Conservation (phyloP, 2,797 vertebrate species). For the Octomys mimax region DNA sequence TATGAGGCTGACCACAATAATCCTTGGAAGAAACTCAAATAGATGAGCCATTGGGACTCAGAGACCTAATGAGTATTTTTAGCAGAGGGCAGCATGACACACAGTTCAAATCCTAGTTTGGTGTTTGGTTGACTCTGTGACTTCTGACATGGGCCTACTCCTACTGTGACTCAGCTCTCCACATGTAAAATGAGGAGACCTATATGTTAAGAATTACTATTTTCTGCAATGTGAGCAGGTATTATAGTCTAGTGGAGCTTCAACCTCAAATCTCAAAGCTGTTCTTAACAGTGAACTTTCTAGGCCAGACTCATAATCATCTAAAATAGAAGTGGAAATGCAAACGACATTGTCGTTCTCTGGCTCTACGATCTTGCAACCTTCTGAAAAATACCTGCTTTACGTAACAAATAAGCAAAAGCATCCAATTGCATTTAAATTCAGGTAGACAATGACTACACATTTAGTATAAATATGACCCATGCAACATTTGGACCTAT, state of each 20-base stretch:
- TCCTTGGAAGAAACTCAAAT: neutral
- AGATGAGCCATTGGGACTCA: neutral
- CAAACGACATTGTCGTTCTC: neutral
- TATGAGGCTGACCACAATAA: neutral
- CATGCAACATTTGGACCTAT: neutral
- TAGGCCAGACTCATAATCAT: neutral
- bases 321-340: neutral
- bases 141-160: neutral
- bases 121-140: neutral
- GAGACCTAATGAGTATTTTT: neutral
- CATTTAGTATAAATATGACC: neutral
- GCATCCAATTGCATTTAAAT: constrained; percentile 34
- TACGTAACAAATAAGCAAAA: constrained; percentile 15
- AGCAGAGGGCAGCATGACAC: neutral
- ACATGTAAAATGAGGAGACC: neutral
- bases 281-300: neutral
- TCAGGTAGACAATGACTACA: neutral
- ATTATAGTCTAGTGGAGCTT: neutral
- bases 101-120: neutral
- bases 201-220: neutral
- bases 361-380: neutral
- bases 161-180: neutral
- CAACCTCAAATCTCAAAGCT: neutral
- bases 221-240: neutral
- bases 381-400: neutral